A percentile compares a stretch with the other conserved stretches of the same genome.
Evolutionary conservation across 2,113 vertebrate species (phyloP).

Genomic region (Mungos mungo): DNA sequence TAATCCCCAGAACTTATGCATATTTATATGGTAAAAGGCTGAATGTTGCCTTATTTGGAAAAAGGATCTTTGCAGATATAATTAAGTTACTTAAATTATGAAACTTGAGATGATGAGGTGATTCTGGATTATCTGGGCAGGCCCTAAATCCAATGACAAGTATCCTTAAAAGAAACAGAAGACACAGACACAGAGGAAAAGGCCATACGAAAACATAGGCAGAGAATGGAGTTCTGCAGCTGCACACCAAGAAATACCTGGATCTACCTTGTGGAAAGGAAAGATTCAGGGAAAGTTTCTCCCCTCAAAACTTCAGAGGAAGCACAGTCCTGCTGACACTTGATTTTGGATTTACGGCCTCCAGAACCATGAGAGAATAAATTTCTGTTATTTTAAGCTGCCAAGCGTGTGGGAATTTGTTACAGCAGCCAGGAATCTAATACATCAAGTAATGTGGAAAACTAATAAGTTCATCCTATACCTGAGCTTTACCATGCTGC

Average conservation of each 20-base stretch:
- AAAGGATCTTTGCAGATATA: not conserved
- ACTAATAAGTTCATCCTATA: not conserved
- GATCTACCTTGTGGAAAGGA: not conserved
- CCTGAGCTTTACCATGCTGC: not conserved
- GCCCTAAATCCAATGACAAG: not conserved
- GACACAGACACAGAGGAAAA: not conserved
- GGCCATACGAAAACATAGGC: not conserved
- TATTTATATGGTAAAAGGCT: not conserved
- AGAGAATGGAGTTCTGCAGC: not conserved
- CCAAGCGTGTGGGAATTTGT: not conserved
- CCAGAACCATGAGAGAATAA: not conserved
- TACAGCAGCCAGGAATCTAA: not conserved
- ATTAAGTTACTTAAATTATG: not conserved
- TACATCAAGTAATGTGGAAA: not conserved
- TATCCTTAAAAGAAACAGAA: not conserved
- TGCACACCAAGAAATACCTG: not conserved
- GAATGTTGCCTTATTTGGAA: not conserved
- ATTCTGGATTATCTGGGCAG: not conserved
- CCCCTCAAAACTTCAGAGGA: not conserved
- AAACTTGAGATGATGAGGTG: not conserved
- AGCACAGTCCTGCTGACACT: not conserved
- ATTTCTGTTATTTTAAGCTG: conserved; percentile 7
- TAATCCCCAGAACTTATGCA: not conserved
- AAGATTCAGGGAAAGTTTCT: not conserved
- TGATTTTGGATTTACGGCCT: not conserved